Conservation (phyloP, 1,140 invertebrate genomes). For the Callitettix versicolor region DNA sequence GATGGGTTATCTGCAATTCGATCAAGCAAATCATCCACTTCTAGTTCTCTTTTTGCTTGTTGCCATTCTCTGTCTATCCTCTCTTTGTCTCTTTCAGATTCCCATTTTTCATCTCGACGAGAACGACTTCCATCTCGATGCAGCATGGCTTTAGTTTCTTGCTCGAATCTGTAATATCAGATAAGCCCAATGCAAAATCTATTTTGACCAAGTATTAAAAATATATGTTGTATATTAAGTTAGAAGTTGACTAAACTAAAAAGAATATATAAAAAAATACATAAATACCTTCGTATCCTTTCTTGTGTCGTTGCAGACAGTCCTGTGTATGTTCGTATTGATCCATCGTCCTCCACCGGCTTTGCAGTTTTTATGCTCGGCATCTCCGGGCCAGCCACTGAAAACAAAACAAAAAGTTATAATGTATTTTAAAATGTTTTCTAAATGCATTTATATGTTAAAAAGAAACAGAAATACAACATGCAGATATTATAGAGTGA, state of each 20-base stretch:
- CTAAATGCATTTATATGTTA: no score
- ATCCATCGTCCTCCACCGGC: conserved; percentile 32
- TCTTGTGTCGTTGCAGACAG: conserved; percentile 48
- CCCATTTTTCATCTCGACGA: not conserved
- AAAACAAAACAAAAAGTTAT: no score
- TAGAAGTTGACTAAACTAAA: no score
- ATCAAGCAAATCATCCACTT: conserved; percentile 48
- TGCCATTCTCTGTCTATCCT: conserved; percentile 48
- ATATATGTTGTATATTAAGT: not conserved
- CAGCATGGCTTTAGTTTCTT: conserved; percentile 59
- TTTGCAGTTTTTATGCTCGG: not conserved
- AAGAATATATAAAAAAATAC: not conserved
- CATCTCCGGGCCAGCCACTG: not conserved
- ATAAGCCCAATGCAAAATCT: no score
- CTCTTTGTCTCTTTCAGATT: conserved; percentile 39
- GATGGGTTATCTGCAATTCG: conserved; percentile 1
- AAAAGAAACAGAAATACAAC: no score
- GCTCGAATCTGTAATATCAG: conserved; percentile 41
- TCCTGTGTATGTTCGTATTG: conserved; percentile 45
- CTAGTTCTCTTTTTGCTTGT: conserved; percentile 49
- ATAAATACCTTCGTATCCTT: conserved; percentile 41
- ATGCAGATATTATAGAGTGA: no score
- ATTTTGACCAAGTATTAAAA: not conserved
- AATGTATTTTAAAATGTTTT: no score
- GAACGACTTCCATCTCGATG: conserved; percentile 35